A percentile compares a stretch with the other conserved stretches of the same genome.
Evolutionary conservation across 2,888 invertebrate species (phyloP).

Genomic region (Aphodius sticticus): DNA sequence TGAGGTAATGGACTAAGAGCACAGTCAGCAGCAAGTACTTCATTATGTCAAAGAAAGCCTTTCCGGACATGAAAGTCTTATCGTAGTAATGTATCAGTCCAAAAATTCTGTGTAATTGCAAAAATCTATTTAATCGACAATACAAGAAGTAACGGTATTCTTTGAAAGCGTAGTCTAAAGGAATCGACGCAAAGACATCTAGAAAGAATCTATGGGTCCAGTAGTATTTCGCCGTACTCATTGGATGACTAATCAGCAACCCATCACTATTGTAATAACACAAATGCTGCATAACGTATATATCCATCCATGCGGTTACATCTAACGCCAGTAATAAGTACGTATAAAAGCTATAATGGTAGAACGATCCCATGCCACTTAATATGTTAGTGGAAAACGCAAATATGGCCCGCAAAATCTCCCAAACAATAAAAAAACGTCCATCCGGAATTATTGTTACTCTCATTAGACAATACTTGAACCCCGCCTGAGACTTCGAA

Average conservation of each 20-base stretch:
- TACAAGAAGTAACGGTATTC: slow-evolving; percentile 13
- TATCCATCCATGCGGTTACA: slow-evolving; percentile 41
- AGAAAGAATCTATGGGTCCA: slow-evolving; percentile 44
- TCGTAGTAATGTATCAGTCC: slow-evolving; percentile 27
- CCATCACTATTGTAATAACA: slow-evolving; percentile 44
- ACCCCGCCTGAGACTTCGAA: not conserved
- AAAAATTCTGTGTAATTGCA: slow-evolving; percentile 35
- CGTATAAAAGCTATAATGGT: not conserved
- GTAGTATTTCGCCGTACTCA: slow-evolving; percentile 44
- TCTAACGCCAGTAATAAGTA: slow-evolving; percentile 40
- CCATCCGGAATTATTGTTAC: slow-evolving; percentile 40
- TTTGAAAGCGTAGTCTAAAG: slow-evolving; percentile 39
- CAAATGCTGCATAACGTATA: slow-evolving; percentile 46
- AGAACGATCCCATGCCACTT: slow-evolving; percentile 25
- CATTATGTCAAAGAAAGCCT: slow-evolving; percentile 21
- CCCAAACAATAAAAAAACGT: slow-evolving; percentile 42
- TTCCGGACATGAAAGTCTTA: slow-evolving; percentile 23
- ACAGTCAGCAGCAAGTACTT: slow-evolving; percentile 36
- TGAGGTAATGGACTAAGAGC: slow-evolving; percentile 29
- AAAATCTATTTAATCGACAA: slow-evolving; percentile 36
- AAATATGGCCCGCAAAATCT: slow-evolving; percentile 39
- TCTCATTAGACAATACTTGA: slow-evolving; percentile 37
- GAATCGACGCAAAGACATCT: slow-evolving; percentile 45
- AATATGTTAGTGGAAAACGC: slow-evolving; percentile 39
- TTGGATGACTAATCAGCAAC: slow-evolving; percentile 46